Percentiles rank a stretch among this genome's conserved stretches.
phyloP scores from a whole-genome alignment of 2,888 invertebrate genomes.

The Synergus itoensis region DNA sequence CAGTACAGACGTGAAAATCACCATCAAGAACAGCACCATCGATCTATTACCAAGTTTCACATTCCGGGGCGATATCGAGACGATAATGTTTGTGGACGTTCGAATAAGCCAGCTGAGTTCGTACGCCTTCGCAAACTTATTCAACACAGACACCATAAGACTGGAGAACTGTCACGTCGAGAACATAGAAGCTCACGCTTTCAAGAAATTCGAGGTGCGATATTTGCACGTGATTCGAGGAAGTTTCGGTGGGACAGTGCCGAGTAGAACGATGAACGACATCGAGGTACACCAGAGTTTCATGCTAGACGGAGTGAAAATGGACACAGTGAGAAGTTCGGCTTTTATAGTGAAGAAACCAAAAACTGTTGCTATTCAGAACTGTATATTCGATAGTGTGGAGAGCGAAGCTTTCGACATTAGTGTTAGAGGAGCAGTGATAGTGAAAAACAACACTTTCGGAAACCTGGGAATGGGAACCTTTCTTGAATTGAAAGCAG shows the following conservation, averaged over 20 bases:
- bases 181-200: slow-evolving; percentile 85
- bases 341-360: slow-evolving; percentile 85
- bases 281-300: slow-evolving; percentile 85
- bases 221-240: slow-evolving; percentile 84
- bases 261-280: slow-evolving; percentile 87
- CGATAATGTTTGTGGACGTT: slow-evolving; percentile 83
- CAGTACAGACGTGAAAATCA: slow-evolving; percentile 71
- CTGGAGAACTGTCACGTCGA: slow-evolving; percentile 82
- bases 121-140: slow-evolving; percentile 87
- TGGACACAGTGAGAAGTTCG: slow-evolving; percentile 83
- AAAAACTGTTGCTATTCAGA: slow-evolving; percentile 82
- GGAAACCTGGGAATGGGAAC: slow-evolving; percentile 81
- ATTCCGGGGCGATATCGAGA: slow-evolving; percentile 86
- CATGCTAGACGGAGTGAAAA: slow-evolving; percentile 83
- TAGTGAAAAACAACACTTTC: slow-evolving; percentile 84
- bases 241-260: slow-evolving; percentile 80
- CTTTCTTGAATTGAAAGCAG: slow-evolving; percentile 81
- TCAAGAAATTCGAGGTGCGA: slow-evolving; percentile 88
- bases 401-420: slow-evolving; percentile 85
- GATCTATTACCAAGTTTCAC: slow-evolving; percentile 79
- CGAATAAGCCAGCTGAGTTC: slow-evolving; percentile 83
- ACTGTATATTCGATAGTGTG: slow-evolving; percentile 81
- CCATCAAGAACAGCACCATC: slow-evolving; percentile 77
- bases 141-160: slow-evolving; percentile 83
- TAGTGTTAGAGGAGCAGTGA: slow-evolving; percentile 81